Conservation (phyloP, 64 coral and sea anemone genomes). For the Montipora capricornis region DNA sequence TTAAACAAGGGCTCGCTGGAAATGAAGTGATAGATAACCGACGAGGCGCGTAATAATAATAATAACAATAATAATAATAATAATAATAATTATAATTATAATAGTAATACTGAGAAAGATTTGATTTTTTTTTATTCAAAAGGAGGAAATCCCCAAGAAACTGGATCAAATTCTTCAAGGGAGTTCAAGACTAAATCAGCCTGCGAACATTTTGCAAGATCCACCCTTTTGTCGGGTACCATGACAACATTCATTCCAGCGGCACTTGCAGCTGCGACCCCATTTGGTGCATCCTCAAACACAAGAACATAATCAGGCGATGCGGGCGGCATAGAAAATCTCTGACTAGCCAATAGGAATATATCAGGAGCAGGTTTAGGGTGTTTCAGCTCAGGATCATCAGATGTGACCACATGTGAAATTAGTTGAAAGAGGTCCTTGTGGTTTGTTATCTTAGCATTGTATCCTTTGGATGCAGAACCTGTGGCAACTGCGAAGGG, state of each 20-base stretch:
- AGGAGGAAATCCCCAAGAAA: constrained; percentile 80
- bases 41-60: too few species aligned
- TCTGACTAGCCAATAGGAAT: constrained; percentile 78
- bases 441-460: constrained; percentile 76
- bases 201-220: constrained; percentile 64
- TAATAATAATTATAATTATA: neutral
- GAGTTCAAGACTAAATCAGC: constrained; percentile 78
- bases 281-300: constrained; percentile 98
- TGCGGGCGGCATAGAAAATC: constrained; percentile 69
- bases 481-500: constrained; percentile 96
- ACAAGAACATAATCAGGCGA: constrained; percentile 88
- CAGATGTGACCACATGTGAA: constrained; percentile 85
- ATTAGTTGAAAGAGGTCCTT: constrained; percentile 68
- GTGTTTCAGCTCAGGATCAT: constrained; percentile 86
- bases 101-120: neutral
- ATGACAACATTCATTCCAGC: constrained; percentile 98
- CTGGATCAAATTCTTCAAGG: constrained; percentile 88
- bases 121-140: constrained; percentile 19
- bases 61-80: neutral
- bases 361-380: constrained; percentile 95
- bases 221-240: constrained; percentile 83
- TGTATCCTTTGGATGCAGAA: constrained; percentile 63
- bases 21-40: too few species aligned
- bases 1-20: too few species aligned
- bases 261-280: constrained; percentile 79